phyloP scores from a whole-genome alignment of 2,797 vertebrate species.

The Dallia pectoralis region DNA sequence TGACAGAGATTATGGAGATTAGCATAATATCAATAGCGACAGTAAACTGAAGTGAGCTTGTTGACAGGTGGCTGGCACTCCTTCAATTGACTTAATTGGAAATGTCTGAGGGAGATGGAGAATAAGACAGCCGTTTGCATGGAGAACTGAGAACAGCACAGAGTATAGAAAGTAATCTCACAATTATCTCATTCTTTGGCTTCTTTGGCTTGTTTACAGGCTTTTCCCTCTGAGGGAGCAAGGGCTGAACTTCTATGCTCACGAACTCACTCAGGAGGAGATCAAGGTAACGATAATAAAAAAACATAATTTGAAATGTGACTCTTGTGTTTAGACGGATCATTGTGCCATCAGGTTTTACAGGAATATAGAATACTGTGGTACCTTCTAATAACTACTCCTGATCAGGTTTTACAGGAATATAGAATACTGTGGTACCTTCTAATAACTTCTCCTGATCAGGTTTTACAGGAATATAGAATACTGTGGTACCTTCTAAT shows the following conservation, averaged over 20 bases:
- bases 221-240: slow-evolving; percentile 96
- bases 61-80: slow-evolving; percentile 16
- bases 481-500: slow-evolving; percentile 13
- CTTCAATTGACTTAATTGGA: background rate
- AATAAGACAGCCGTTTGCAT: background rate
- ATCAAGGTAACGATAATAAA: slow-evolving; percentile 84
- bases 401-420: background rate
- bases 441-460: background rate
- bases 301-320: background rate
- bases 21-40: slow-evolving; percentile 45
- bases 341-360: background rate
- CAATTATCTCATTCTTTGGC: background rate
- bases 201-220: slow-evolving; percentile 68
- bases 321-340: background rate
- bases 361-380: slow-evolving; percentile 9
- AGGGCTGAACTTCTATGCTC: slow-evolving; percentile 98
- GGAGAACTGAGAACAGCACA: background rate
- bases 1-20: slow-evolving; percentile 35
- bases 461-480: background rate
- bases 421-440: slow-evolving; percentile 11
- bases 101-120: background rate
- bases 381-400: slow-evolving; percentile 7
- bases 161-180: background rate
- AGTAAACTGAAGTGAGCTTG: slow-evolving; percentile 30
- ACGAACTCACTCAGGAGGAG: slow-evolving; percentile 97